phyloP scores from a whole-genome alignment of 2,797 vertebrate genomes.

The Selene dorsalis region DNA sequence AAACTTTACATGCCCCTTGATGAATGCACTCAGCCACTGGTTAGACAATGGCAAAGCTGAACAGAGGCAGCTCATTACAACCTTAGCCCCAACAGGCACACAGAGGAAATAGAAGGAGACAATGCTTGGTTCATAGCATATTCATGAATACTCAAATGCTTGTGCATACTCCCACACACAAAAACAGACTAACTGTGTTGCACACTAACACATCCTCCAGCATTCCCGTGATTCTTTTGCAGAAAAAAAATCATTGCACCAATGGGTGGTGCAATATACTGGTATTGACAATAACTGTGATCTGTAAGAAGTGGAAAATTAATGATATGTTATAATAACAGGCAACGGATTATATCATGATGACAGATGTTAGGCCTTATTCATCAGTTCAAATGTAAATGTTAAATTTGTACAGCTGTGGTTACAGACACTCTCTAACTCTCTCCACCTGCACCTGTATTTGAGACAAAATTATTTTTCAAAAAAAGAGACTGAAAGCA shows the following conservation, averaged over 20 bases:
- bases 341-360: no score
- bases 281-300: no score
- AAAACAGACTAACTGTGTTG: not conserved
- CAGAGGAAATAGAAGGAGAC: slow-evolving; percentile 24
- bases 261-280: no score
- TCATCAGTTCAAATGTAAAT: no score
- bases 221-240: not conserved
- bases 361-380: no score
- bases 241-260: not conserved
- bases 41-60: slow-evolving; percentile 10
- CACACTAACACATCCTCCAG: not conserved
- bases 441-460: no score
- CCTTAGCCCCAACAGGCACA: slow-evolving; percentile 22
- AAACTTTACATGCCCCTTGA: not conserved
- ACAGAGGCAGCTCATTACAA: slow-evolving; percentile 45
- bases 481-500: no score
- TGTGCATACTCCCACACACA: not conserved
- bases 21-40: not conserved
- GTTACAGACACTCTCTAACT: no score
- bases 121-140: slow-evolving; percentile 32
- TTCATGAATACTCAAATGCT: slow-evolving; percentile 19
- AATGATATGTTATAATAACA: no score
- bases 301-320: no score
- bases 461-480: no score
- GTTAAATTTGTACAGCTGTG: no score